Evolutionary conservation across 2,113 vertebrate species (phyloP), one percentile per base, ranked within the genome.

Genomic region (Sinosuthora webbiana): DNA sequence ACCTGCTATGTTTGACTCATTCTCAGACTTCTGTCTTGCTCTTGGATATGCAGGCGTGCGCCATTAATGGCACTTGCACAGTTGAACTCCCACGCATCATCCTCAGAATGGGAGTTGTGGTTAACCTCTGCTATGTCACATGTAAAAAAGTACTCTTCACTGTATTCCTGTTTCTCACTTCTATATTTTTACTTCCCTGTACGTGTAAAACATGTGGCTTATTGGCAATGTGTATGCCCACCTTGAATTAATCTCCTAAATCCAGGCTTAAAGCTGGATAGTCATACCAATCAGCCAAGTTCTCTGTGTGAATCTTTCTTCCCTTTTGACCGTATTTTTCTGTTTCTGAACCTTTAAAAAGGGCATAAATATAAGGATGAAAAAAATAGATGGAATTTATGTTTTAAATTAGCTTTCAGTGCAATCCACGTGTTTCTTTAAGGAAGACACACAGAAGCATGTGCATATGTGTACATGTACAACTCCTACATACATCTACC

Each of bases 1-100:
- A 83, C 49, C 47, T 1, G 6, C 65, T 87, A 70, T 17, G 31
- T 89, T 87, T 90, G 65, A 83, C 42, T 93, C 70, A 80, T 85
- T 84, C 65, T 92, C 63, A 59, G 47, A 87, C 49, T 76, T 85
- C 33, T 81, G 55, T 47, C 79, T 76, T 64, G 68, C 89, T 92
- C 57, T 94, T 39, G 89, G 87, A 71, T 57, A 71, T 1, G 7
- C 67, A 85, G 90, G 47, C 52, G 0, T 89, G 77, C 15, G 39
- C 49, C 80, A 80, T 92, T 93, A 95, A 96, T 83, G 87, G 83
- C 67, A 91, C 85, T 87, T 47, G 56, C 93, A 78, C 56, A 89
- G 79, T 1, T 91, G 55, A 95, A 90, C 89, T 96, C 87, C 82
- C 76, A 93, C 70, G 15, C 42, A 69, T 67, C 69, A 65, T 39